Percentiles rank a stretch among this genome's conserved stretches.
Evolutionary conservation across 2,888 invertebrate genomes (phyloP).

Genomic region (Standfussiana lucernea): DNA sequence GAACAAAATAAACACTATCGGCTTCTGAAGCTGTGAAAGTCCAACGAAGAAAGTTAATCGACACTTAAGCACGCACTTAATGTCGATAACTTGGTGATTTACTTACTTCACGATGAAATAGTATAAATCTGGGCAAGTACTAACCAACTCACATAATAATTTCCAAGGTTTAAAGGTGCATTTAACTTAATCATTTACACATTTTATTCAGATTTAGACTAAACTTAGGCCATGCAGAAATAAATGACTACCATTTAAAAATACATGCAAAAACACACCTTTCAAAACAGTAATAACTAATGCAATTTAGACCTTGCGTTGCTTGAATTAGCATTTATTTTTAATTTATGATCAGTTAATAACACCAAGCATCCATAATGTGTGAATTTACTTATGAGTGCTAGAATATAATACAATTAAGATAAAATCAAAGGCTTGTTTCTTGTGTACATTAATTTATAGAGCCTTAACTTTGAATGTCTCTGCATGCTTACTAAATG

Average conservation of each 20-base stretch:
- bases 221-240: background rate
- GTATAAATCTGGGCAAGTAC: conserved; percentile 23
- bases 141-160: background rate
- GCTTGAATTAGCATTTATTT: conserved; percentile 35
- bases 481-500: conserved; percentile 29
- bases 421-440: conserved; percentile 60
- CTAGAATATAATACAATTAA: conserved; percentile 57
- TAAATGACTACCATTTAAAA: conserved; percentile 32
- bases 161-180: conserved; percentile 8
- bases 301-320: conserved; percentile 19
- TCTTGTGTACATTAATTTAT: conserved; percentile 53
- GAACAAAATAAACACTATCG: conserved; percentile 49
- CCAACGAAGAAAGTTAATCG: conserved; percentile 57
- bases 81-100: conserved; percentile 54
- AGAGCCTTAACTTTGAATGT: conserved; percentile 18
- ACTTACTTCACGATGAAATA: conserved; percentile 39
- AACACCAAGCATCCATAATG: conserved; percentile 24
- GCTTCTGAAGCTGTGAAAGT: conserved; percentile 53
- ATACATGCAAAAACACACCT: conserved; percentile 19
- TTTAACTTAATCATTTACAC: background rate
- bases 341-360: conserved; percentile 44
- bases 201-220: conserved; percentile 15
- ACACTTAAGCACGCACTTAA: conserved; percentile 53
- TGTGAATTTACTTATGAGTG: conserved; percentile 43
- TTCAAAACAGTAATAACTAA: conserved; percentile 21